Evolutionary conservation across 35 echinoderm and acorn worm genomes (phyloP).

Genomic region (Anneissia japonica): DNA sequence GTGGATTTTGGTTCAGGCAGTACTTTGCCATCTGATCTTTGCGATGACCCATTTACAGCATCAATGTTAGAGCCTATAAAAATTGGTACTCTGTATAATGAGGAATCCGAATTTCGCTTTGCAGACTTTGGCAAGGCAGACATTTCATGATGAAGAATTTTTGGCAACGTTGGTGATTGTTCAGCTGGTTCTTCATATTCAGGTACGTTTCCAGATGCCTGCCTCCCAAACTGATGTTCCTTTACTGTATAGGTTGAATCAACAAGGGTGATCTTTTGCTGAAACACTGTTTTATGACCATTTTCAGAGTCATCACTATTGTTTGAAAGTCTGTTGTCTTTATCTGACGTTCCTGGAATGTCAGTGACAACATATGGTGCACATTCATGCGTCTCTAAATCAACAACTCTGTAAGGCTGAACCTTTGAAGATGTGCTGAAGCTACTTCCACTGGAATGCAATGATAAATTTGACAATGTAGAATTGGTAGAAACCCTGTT

Average conservation of each 20-base stretch:
- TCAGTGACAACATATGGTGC: conserved; percentile 1
- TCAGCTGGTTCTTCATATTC: background rate
- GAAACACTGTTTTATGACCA: background rate
- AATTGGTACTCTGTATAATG: background rate
- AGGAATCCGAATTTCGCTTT: background rate
- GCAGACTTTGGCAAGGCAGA: background rate
- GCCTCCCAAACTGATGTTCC: background rate
- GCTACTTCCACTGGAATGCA: background rate
- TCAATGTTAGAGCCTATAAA: background rate
- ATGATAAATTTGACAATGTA: background rate
- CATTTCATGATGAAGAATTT: background rate
- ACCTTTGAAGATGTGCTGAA: background rate
- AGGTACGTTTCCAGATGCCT: background rate
- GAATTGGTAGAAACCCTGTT: background rate
- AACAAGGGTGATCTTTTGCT: background rate
- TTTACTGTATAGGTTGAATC: background rate
- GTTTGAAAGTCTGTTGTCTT: background rate
- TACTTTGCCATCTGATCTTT: background rate
- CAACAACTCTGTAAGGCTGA: conserved; percentile 11
- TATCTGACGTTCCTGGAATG: background rate
- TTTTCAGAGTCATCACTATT: background rate
- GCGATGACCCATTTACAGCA: background rate
- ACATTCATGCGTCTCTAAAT: background rate
- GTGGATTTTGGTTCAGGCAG: background rate
- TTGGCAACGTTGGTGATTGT: background rate